Percentiles rank a stretch among this genome's conserved stretches.
phyloP scores from a whole-genome alignment of 1,140 invertebrate species.

The Eufriesea mexicana region DNA sequence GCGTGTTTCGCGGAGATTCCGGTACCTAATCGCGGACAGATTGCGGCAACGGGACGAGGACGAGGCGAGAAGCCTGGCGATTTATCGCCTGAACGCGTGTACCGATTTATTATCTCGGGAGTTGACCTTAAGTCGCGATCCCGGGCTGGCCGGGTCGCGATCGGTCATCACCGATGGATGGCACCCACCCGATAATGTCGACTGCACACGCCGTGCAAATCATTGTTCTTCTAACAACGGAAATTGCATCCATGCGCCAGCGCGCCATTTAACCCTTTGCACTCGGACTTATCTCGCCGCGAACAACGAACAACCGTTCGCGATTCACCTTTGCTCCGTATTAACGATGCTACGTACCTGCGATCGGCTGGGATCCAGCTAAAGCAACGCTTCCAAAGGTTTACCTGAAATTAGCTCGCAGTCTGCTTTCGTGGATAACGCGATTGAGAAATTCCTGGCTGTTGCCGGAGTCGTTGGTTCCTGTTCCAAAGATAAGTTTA shows the following conservation, averaged over 20 bases:
- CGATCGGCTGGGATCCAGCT: not conserved
- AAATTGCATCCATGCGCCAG: constrained; percentile 38
- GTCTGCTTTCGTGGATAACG: not conserved
- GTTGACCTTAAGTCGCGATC: constrained; percentile 54
- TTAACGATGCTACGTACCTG: constrained; percentile 1
- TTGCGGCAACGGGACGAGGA: constrained; percentile 40
- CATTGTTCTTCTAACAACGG: constrained; percentile 53
- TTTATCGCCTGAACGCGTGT: constrained; percentile 63
- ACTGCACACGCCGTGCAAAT: constrained; percentile 52
- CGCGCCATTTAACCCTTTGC: constrained; percentile 39
- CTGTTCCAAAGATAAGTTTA: too few relatives aligned
- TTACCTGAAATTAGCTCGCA: not conserved
- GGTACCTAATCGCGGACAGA: constrained; percentile 53
- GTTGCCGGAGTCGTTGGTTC: not conserved
- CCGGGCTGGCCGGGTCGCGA: constrained; percentile 11
- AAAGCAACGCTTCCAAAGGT: not conserved
- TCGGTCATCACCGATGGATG: constrained; percentile 53
- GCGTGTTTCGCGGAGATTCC: constrained; percentile 31
- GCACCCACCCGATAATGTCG: constrained; percentile 59
- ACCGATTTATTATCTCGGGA: constrained; percentile 65
- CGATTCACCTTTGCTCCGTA: constrained; percentile 31
- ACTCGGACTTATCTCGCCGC: constrained; percentile 29
- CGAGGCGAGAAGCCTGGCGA: constrained; percentile 36
- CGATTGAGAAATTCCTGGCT: not conserved
- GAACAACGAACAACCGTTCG: not conserved